A percentile compares a stretch with the other conserved stretches of the same genome.
phyloP scores from a whole-genome alignment of 2,113 vertebrate genomes.

The Embiotoca jacksoni region DNA sequence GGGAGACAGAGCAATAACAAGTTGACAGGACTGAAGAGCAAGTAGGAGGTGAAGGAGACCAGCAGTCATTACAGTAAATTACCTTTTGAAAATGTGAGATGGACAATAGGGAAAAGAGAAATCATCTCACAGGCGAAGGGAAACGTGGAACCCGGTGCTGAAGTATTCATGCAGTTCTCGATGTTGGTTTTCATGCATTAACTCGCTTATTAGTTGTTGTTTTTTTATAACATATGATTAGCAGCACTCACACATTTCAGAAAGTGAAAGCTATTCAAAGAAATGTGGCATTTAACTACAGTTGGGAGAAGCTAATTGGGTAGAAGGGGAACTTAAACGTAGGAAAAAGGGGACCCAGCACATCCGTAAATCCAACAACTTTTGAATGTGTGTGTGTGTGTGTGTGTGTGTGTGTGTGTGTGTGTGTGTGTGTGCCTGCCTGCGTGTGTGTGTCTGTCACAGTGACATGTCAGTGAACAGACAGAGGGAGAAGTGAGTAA shows the following conservation, averaged over 20 bases:
- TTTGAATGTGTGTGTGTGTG: neutral
- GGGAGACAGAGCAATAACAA: neutral
- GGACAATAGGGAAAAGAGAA: neutral
- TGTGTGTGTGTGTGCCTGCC: neutral
- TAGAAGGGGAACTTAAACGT: neutral
- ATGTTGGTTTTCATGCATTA: neutral
- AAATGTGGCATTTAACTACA: neutral
- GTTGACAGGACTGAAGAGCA: constrained; percentile 6
- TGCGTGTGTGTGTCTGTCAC: neutral
- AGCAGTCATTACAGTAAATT: neutral
- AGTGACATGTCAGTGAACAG: neutral
- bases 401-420: neutral
- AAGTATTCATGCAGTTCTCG: constrained; percentile 1
- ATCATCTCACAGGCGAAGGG: neutral
- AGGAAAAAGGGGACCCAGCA: neutral
- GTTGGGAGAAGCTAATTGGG: neutral
- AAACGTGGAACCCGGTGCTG: constrained; percentile 9
- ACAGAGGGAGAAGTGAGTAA: neutral
- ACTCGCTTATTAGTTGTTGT: neutral
- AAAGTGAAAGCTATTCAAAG: neutral
- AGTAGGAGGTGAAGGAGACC: neutral
- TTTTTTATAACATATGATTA: neutral
- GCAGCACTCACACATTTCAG: neutral
- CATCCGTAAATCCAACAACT: neutral
- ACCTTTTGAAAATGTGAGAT: constrained; percentile 25